phyloP scores from a whole-genome alignment of 2,797 vertebrate species.

The Chelonia mydas region DNA sequence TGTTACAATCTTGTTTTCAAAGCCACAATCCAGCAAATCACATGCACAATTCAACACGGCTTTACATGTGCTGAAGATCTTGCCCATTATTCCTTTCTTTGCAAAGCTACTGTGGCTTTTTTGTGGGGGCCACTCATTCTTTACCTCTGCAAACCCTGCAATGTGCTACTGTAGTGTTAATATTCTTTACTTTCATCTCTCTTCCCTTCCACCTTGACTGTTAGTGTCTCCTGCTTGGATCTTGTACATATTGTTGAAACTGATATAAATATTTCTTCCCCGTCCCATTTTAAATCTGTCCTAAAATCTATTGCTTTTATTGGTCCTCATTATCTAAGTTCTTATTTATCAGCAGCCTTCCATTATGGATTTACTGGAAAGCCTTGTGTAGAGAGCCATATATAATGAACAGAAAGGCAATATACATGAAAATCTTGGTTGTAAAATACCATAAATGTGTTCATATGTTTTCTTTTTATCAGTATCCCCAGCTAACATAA shows the following conservation, averaged over 20 bases:
- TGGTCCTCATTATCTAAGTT: no score
- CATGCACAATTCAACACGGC: rapidly evolving
- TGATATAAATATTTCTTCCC: not conserved
- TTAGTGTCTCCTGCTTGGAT: rapidly evolving
- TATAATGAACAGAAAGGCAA: not conserved
- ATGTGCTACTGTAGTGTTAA: not conserved
- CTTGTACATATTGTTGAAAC: not conserved
- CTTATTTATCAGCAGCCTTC: no score
- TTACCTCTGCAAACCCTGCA: rapidly evolving
- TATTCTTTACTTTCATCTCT: not conserved
- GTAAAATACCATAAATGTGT: not conserved
- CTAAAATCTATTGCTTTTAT: not conserved
- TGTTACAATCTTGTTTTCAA: rapidly evolving
- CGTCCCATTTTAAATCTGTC: not conserved
- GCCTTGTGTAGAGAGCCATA: not conserved
- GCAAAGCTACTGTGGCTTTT: rapidly evolving
- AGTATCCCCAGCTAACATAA: not conserved
- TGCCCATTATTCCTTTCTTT: rapidly evolving
- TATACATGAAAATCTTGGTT: not conserved
- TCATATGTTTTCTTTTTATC: not conserved
- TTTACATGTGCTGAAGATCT: not conserved
- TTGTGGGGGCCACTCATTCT: not conserved
- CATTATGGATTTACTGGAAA: not conserved
- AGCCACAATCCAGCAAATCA: rapidly evolving
- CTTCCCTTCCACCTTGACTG: not conserved